Base-by-base conservation (phyloP, 1,140 invertebrate genomes). In the Neodiprion lecontei region DNA sequence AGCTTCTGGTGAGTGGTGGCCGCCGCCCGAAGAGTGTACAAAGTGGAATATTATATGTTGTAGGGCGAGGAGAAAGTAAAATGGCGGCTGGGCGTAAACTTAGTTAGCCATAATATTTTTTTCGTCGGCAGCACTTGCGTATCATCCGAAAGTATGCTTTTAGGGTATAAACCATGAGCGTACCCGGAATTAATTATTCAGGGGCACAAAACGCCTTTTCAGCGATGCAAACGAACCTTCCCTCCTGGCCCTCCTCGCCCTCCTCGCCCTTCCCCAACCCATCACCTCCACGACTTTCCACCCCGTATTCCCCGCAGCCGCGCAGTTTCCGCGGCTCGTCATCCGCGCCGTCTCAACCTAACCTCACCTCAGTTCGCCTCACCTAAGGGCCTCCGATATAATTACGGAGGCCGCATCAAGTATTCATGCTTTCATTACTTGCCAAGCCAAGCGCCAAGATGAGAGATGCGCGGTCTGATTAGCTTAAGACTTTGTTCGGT, bases 111-210 rank as follows among this genome's bases (percentile, higher is more conserved):
- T 69, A 69, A 69, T 69, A 69, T 69, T 69, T 40, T 40, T 40
- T 61, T 61, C 53, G 53, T 61, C 8, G n/a, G 53, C 53, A 61
- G 53, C 53, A 17, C 53, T 61, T 61, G 53, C 28, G 28, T 61
- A 61, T 61, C 53, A 9, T 21, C 11, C 21, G 67, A 69, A 69
- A 69, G 67, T 69, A 47, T 49, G 79, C 77, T 83, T 79, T 85
- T 80, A 80, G 82, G 78, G 72, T 70, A 65, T 48, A 79, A 78
- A 72, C 76, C 73, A 66, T 77, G 77, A 75, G 69, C 74, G 77
- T 80, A 77, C 77, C 76, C 75, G 73, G 69, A 76, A 82, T 85
- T 78, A 85, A 85, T 85, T 85, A 85, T 85, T 85, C 82, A 85
- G 66, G 73, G 74, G 79, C 80, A 72, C 76, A 81, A 79, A 81